Conservation (phyloP, 2,888 invertebrate genomes). For the Sympetrum striolatum region DNA sequence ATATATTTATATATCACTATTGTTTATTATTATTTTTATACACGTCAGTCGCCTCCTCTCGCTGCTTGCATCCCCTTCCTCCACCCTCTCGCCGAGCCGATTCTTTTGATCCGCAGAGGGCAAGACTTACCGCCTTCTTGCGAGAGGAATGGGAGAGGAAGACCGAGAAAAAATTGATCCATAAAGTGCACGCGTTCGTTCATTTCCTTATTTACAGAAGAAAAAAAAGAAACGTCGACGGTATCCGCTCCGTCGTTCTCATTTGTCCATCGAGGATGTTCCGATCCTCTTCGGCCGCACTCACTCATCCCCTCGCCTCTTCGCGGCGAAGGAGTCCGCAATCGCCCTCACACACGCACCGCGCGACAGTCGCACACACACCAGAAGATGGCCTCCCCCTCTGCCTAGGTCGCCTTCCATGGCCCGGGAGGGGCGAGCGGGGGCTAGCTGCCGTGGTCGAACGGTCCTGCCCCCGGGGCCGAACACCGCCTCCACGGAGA, state of each 20-base stretch:
- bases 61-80: neutral
- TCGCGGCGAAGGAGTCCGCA: neutral
- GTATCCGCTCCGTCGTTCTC: neutral
- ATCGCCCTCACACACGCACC: neutral
- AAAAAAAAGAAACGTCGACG: neutral
- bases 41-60: conserved; percentile 16
- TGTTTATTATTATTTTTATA: conserved; percentile 18
- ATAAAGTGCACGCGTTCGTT: neutral
- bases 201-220: neutral
- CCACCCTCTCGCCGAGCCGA: neutral
- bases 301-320: neutral
- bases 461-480: neutral
- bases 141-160: neutral
- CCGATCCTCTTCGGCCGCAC: conserved; percentile 8
- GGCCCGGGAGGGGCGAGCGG: neutral
- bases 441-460: conserved; percentile 39
- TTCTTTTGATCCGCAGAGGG: neutral
- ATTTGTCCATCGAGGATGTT: neutral
- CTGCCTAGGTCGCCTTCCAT: neutral
- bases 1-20: conserved; percentile 37
- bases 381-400: neutral
- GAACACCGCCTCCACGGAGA: conserved; percentile 18
- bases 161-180: neutral
- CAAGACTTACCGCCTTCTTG: neutral
- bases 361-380: neutral